Conservation (phyloP, 2,797 vertebrate species). For the Pangasius mekongensis region DNA sequence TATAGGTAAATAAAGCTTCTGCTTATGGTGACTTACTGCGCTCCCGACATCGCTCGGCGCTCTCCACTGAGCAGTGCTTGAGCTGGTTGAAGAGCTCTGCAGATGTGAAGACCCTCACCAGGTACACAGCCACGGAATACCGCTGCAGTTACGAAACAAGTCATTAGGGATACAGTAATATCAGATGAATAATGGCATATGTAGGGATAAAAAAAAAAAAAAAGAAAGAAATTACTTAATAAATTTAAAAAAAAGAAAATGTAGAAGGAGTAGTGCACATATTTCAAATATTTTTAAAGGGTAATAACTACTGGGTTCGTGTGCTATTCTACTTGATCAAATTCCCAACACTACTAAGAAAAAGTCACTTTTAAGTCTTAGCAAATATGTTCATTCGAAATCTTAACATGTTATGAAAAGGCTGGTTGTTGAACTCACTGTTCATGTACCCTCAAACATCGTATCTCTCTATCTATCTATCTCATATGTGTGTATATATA, state of each 20-base stretch:
- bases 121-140: slow-evolving; percentile 93
- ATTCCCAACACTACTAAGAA: too few species aligned
- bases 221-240: too few species aligned
- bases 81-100: slow-evolving; percentile 92
- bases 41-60: slow-evolving; percentile 92
- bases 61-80: slow-evolving; percentile 92
- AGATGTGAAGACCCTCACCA: slow-evolving; percentile 92
- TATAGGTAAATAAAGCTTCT: neutral
- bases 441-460: neutral
- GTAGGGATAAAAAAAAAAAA: too few species aligned
- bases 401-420: too few species aligned
- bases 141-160: slow-evolving; percentile 73
- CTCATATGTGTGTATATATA: too few species aligned
- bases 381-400: too few species aligned
- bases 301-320: too few species aligned
- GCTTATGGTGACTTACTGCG: slow-evolving; percentile 82
- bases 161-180: neutral
- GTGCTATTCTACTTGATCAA: too few species aligned
- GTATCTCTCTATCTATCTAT: too few species aligned
- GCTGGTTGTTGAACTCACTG: too few species aligned
- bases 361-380: too few species aligned
- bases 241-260: too few species aligned
- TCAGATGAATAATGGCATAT: neutral
- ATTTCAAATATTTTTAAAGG: neutral
- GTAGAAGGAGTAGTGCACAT: neutral